Percentiles rank a stretch among this genome's conserved stretches.
Evolutionary conservation across 2,113 vertebrate genomes (phyloP).

Genomic region (Vulpes ferrilata): DNA sequence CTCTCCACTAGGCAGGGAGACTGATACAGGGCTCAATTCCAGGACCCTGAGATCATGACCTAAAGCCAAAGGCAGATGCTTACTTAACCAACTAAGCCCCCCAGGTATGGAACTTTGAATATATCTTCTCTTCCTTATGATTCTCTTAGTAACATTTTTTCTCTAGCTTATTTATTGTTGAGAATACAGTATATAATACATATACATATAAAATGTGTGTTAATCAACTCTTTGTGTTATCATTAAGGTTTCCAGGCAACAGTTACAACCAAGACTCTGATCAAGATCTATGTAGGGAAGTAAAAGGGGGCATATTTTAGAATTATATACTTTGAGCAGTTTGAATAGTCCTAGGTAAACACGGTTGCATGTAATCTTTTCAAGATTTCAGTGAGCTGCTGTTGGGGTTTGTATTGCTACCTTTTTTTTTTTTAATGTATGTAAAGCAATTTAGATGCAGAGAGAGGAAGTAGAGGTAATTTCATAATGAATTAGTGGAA

Average conservation of each 20-base stretch:
- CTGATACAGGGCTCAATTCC: too few species aligned
- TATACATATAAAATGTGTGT: background rate
- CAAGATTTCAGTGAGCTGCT: background rate
- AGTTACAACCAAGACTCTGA: background rate
- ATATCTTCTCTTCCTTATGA: background rate
- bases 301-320: slow-evolving; percentile 52
- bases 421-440: background rate
- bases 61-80: too few species aligned
- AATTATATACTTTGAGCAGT: slow-evolving; percentile 93
- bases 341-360: slow-evolving; percentile 77
- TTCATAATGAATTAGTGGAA: slow-evolving; percentile 29
- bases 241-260: background rate
- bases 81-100: too few species aligned
- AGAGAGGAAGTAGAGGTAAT: background rate
- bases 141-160: background rate
- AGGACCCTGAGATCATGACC: too few species aligned
- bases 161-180: too few species aligned
- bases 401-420: background rate
- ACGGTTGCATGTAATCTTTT: background rate
- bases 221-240: background rate
- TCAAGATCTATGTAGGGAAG: background rate
- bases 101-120: background rate
- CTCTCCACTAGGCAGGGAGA: too few species aligned
- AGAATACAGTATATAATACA: background rate
- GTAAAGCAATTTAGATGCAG: background rate